Evolutionary conservation across 37 sponge, comb jelly and placozoan genomes (phyloP).

Genomic region (Cliona cf. orientalis): DNA sequence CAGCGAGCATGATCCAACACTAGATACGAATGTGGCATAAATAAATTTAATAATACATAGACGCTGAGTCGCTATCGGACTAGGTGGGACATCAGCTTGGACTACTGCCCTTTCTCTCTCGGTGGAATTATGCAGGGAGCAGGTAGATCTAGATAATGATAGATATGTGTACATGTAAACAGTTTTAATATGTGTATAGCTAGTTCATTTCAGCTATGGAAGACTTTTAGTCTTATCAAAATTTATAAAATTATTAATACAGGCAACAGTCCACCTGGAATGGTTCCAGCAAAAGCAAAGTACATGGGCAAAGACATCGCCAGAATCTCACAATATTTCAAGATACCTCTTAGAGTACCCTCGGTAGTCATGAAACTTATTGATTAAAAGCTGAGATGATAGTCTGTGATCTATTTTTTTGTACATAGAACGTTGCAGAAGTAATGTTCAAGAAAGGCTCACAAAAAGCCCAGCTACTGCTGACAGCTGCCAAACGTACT

Average conservation of each 20-base stretch:
- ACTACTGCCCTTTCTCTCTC: constrained; percentile 61
- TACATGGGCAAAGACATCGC: constrained; percentile 55
- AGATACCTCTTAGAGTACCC: constrained; percentile 28
- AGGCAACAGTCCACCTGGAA: constrained; percentile 72
- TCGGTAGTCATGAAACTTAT: too few species aligned
- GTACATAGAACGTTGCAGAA: constrained; percentile 48
- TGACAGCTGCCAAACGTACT: constrained; percentile 51
- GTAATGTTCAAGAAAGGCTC: constrained; percentile 65
- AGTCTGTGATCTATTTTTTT: neutral
- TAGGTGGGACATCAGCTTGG: constrained; percentile 61
- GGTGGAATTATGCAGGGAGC: constrained; percentile 60
- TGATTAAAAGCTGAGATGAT: too few species aligned
- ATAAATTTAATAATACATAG: too few species aligned
- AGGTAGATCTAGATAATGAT: constrained; percentile 6
- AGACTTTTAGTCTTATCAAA: too few species aligned
- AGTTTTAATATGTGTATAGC: neutral
- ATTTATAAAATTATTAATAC: too few species aligned
- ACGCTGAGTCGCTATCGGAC: constrained; percentile 61
- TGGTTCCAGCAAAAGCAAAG: constrained; percentile 44
- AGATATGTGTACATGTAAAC: neutral
- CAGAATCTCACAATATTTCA: constrained; percentile 36
- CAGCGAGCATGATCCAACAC: too few species aligned
- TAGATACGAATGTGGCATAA: too few species aligned
- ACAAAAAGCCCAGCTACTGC: constrained; percentile 44
- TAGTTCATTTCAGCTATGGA: neutral